A percentile compares a stretch with the other conserved stretches of the same genome.
Evolutionary conservation across 2,113 vertebrate species (phyloP).

Genomic region (Marcusenius ussheri): DNA sequence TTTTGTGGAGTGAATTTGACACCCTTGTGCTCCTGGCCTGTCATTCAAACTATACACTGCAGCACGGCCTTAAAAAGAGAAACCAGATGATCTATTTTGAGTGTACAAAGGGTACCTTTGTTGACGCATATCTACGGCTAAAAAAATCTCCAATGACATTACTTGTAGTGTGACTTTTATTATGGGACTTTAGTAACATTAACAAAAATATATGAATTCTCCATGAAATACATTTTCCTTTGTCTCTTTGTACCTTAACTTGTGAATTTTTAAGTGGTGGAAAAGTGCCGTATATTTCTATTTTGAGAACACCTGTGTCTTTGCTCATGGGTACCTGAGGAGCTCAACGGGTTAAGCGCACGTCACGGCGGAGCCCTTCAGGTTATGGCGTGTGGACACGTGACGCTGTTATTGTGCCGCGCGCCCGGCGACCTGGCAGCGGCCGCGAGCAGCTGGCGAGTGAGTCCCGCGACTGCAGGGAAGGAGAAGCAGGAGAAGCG

Average conservation of each 20-base stretch:
- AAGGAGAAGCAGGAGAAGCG: background rate
- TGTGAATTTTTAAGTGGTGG: background rate
- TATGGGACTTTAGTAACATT: background rate
- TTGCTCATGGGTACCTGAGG: background rate
- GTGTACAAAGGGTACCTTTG: background rate
- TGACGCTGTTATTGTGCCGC: slow-evolving; percentile 28
- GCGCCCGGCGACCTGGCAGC: slow-evolving; percentile 3
- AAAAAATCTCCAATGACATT: background rate
- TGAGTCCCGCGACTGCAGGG: background rate
- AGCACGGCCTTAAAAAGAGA: background rate
- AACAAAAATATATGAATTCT: background rate
- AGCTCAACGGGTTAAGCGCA: slow-evolving; percentile 11
- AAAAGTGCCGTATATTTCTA: background rate
- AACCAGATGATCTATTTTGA: background rate
- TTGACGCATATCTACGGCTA: background rate
- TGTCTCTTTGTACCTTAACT: background rate
- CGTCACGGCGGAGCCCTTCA: background rate
- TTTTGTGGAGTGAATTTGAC: background rate
- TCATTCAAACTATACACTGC: background rate
- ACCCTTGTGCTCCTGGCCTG: background rate
- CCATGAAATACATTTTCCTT: background rate
- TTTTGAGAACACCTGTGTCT: background rate
- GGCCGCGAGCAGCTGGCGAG: background rate
- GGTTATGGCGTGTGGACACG: slow-evolving; percentile 22
- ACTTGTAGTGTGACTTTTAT: background rate